A percentile compares a stretch with the other conserved stretches of the same genome.
Conservation (phyloP, 1,140 invertebrate species). For the Drosophila melanica region DNA sequence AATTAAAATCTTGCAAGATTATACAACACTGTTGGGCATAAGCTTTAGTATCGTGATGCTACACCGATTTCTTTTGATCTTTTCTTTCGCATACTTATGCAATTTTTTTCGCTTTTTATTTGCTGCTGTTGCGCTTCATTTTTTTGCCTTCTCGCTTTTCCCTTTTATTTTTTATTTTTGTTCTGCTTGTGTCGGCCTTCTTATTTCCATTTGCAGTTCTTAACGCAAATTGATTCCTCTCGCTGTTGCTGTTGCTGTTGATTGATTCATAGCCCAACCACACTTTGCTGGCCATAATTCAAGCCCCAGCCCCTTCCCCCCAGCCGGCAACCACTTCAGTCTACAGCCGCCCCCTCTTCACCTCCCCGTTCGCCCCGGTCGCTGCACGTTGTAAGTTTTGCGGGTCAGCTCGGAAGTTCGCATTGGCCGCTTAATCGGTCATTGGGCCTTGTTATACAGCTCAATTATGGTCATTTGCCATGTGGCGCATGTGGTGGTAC, state of each 20-base stretch:
- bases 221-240: constrained; percentile 22
- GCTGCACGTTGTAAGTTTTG: background rate
- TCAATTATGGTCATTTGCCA: constrained; percentile 79
- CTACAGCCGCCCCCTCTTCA: background rate
- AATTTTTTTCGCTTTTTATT: too few relatives aligned
- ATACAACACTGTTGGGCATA: background rate
- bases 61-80: constrained; percentile 2
- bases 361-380: too few relatives aligned
- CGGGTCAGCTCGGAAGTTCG: constrained; percentile 49
- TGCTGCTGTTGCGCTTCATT: too few relatives aligned
- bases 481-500: constrained; percentile 56
- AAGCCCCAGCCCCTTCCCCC: background rate
- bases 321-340: background rate
- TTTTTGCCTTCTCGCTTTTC: too few relatives aligned
- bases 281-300: constrained; percentile 7
- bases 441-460: constrained; percentile 80
- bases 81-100: background rate
- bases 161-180: too few relatives aligned
- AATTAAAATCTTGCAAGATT: background rate
- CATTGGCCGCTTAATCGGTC: constrained; percentile 75
- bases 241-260: constrained; percentile 19
- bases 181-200: background rate
- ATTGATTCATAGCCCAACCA: constrained; percentile 34
- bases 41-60: background rate
- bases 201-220: background rate